A percentile compares a stretch with the other conserved stretches of the same genome.
These are phyloP conservation scores for Patiria miniata DNA, from an alignment of 35 echinoderm and acorn worm genomes.

Conservation along the genomic window DNA sequence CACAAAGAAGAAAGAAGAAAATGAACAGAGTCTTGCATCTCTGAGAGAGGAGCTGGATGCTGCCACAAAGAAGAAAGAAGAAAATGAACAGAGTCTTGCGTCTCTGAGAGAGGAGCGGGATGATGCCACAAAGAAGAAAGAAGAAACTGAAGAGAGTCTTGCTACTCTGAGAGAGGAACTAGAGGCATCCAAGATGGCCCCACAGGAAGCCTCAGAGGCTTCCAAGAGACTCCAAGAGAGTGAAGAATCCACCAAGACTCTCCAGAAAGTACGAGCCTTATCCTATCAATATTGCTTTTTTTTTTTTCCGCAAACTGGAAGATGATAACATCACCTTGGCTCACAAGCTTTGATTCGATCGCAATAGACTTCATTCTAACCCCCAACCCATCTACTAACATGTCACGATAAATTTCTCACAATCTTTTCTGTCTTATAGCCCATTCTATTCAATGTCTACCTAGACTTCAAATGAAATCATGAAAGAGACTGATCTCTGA, in stretches of 20 bases:
- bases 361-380: not conserved
- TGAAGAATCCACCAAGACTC: not conserved
- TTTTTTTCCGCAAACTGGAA: not conserved
- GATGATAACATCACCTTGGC: not conserved
- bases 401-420: not conserved
- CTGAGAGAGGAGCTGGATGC: too few relatives aligned
- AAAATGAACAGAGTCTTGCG: constrained; percentile 4
- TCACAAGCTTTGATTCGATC: not conserved
- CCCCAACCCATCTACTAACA: not conserved
- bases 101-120: constrained; percentile 5
- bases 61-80: not conserved
- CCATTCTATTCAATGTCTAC: too few relatives aligned
- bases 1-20: constrained; percentile 3
- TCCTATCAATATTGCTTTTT: not conserved
- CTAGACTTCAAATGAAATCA: too few relatives aligned
- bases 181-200: too few relatives aligned
- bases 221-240: not conserved
- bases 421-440: too few relatives aligned
- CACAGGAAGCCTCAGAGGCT: not conserved
- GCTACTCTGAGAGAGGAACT: too few relatives aligned
- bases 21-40: not conserved
- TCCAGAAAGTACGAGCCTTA: not conserved
- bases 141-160: not conserved
- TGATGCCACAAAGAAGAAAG: not conserved
- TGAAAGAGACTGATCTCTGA: too few relatives aligned